Percentiles rank a stretch among this genome's conserved stretches.
Evolutionary conservation across 2,888 invertebrate species (phyloP).

Genomic region (Caenorhabditis sp.): DNA sequence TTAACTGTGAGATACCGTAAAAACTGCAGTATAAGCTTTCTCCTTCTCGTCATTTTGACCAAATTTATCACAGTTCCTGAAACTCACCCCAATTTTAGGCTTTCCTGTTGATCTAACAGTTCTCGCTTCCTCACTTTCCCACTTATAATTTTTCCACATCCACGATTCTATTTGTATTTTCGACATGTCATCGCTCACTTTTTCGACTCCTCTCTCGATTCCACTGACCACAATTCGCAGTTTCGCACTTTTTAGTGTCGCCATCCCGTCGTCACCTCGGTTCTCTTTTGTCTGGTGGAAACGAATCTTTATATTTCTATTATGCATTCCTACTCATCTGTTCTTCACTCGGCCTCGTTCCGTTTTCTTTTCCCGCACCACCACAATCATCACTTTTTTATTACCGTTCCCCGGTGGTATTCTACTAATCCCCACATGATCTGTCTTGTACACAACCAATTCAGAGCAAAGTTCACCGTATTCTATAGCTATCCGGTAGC

Average conservation of each 20-base stretch:
- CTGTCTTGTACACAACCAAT: conserved; percentile 23
- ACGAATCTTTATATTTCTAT: conserved; percentile 37
- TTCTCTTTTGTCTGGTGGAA: conserved; percentile 45
- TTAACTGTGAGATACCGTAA: no score
- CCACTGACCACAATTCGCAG: conserved; percentile 38
- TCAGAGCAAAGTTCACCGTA: background rate
- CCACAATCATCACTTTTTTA: conserved; percentile 51
- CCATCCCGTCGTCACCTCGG: conserved; percentile 47
- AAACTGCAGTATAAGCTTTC: no score
- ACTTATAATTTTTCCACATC: conserved; percentile 23
- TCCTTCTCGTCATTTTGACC: no score
- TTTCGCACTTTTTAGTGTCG: conserved; percentile 59
- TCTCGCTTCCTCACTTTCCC: conserved; percentile 11
- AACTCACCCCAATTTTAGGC: background rate
- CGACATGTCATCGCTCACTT: conserved; percentile 24
- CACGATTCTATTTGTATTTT: conserved; percentile 41
- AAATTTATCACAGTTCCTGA: no score
- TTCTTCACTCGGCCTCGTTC: conserved; percentile 20
- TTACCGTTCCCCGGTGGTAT: conserved; percentile 24
- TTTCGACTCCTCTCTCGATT: conserved; percentile 1
- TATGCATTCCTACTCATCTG: conserved; percentile 3
- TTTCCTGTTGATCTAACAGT: background rate
- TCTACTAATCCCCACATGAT: conserved; percentile 17
- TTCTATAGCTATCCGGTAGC: conserved; percentile 9
- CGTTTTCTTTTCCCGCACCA: conserved; percentile 36